These are phyloP conservation scores for Julus scandinavius DNA, from an alignment of 2,888 invertebrate genomes.

Conservation along the genomic window DNA sequence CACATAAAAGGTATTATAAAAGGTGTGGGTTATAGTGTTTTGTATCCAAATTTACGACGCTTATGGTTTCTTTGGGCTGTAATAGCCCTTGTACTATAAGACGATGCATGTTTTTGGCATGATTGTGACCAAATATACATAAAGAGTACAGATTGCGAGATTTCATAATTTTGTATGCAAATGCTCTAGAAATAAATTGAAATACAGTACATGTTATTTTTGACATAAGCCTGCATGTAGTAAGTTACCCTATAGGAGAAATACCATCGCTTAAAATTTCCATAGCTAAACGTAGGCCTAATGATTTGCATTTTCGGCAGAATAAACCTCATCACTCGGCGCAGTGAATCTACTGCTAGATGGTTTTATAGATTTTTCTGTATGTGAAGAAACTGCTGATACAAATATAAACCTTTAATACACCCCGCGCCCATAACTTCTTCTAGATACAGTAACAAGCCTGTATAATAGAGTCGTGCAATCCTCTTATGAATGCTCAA, in stretches of 20 bases:
- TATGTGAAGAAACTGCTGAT: conserved; percentile 18
- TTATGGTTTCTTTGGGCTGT: too few relatives aligned
- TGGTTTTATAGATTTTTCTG: conserved; percentile 20
- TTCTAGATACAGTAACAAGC: conserved; percentile 12
- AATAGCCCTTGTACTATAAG: too few relatives aligned
- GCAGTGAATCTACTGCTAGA: background rate
- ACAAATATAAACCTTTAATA: conserved; percentile 12
- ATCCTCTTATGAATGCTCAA: conserved; percentile 42
- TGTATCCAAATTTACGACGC: background rate
- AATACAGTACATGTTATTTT: background rate
- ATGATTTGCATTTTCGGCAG: conserved; percentile 11
- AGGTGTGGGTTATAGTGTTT: too few relatives aligned
- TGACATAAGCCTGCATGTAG: background rate
- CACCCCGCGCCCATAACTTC: background rate
- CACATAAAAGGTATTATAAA: too few relatives aligned
- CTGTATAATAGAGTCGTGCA: conserved; percentile 28
- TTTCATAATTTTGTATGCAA: too few relatives aligned
- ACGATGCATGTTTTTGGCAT: background rate
- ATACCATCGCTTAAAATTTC: background rate
- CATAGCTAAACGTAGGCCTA: background rate
- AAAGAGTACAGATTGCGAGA: too few relatives aligned
- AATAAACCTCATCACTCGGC: background rate
- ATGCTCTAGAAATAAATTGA: background rate
- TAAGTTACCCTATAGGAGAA: background rate
- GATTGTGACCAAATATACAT: too few relatives aligned